Base-by-base conservation (phyloP, 2,888 invertebrate species). In the Teleiodes luculella region DNA sequence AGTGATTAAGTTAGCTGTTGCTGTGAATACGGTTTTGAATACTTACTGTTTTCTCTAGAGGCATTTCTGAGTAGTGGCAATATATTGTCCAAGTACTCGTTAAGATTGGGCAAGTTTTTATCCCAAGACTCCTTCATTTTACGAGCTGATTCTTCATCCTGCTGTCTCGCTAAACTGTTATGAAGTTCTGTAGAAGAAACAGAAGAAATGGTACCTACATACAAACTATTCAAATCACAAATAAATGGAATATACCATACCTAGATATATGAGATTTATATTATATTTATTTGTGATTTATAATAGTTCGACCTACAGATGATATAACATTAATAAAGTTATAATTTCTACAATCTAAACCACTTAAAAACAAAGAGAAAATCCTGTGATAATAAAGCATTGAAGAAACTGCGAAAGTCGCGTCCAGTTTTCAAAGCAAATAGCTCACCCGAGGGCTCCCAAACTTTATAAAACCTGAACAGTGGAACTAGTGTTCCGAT, bases 101-200 rank as follows among this genome's bases (percentile, higher is more conserved):
- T 73, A 0, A 83, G 64, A 41, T 83, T 68, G 1, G 90, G 88
- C 13, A 90, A 64, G 54, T 88, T 86, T 13, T 64, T 74, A 50
- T 90, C 89, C 90, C 90, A 90, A 0, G 89, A 87, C 7, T 64
- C 57, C 61, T 89, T 90, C 81, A 90, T 88, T 8, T 73, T 76
- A 7, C 63, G 68, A 24, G 81, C 57, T 0, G 69, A 69, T 6
- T 74, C 75, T 56, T 81, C 83, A 41, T 90, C 86, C 65, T 81
- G 84, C 46, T 87, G 79, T 20, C 78, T 74, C 0, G 84, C 83
- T 45, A 87, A 64, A 43, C 76, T 80, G 59, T 78, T 82, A 35
- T 88, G 76, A 14, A 89, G 65, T 65, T 87, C 89, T 89, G 75
- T 56, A 10, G 33, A 33, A 30, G n/a, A 49, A 30, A 30, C n/a